Conservation (phyloP, 2,888 invertebrate genomes). For the Oscheius sp. region DNA sequence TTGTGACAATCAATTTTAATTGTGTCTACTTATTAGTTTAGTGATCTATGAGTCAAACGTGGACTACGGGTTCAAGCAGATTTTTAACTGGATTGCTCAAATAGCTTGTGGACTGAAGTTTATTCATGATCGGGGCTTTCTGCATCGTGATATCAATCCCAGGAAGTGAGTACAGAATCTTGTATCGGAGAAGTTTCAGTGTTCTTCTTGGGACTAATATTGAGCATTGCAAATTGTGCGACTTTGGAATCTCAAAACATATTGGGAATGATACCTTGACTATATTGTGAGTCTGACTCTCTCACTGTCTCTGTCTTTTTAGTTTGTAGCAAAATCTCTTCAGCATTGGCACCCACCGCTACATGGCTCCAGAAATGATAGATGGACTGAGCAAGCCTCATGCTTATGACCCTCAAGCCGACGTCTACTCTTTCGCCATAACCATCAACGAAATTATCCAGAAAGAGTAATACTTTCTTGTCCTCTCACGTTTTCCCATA, state of each 20-base stretch:
- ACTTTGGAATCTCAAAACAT: not conserved
- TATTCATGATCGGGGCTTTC: not conserved
- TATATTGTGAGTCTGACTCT: not conserved
- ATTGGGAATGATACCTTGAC: not conserved
- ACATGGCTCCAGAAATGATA: not conserved
- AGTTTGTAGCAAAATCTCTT: not conserved
- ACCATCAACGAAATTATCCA: not conserved
- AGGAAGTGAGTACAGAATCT: not conserved
- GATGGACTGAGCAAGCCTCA: not conserved
- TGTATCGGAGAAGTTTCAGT: not conserved
- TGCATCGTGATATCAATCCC: slow-evolving; percentile 5
- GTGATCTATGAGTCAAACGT: not conserved
- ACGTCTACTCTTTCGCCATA: not conserved
- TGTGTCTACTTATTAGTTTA: not conserved
- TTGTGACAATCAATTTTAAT: not conserved
- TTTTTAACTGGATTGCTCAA: not conserved
- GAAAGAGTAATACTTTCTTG: not conserved
- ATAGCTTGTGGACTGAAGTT: not conserved
- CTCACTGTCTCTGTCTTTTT: not conserved
- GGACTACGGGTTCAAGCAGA: not conserved
- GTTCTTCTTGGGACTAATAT: not conserved
- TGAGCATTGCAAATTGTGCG: not conserved
- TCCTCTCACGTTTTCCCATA: not conserved
- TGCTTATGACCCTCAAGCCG: not conserved
- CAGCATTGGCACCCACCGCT: not conserved